phyloP scores from a whole-genome alignment of 2,113 vertebrate species.

The Thunnus maccoyii region DNA sequence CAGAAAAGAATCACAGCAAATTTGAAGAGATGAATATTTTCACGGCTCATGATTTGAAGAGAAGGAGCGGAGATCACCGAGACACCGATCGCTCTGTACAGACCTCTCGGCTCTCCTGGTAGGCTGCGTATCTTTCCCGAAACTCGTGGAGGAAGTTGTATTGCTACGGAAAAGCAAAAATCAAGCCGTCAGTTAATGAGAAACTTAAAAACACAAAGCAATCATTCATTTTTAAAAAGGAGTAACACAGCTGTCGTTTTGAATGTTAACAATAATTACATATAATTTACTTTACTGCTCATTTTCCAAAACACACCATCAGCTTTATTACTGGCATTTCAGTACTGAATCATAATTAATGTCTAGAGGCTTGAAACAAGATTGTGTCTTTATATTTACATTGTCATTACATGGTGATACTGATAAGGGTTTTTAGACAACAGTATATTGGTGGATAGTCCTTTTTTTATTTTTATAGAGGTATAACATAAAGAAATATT shows the following conservation, averaged over 20 bases:
- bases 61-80: constrained; percentile 74
- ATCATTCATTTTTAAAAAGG: not conserved
- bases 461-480: not conserved
- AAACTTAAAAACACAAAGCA: not conserved
- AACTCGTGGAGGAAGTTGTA: constrained; percentile 96
- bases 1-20: not conserved
- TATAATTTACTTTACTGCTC: too few species aligned
- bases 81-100: constrained; percentile 85
- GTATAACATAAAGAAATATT: not conserved
- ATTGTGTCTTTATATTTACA: too few species aligned
- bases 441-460: not conserved
- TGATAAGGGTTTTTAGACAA: too few species aligned
- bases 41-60: not conserved
- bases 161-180: constrained; percentile 81
- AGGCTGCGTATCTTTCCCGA: constrained; percentile 83
- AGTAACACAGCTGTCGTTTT: not conserved
- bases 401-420: too few species aligned
- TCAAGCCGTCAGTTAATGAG: not conserved
- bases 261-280: not conserved
- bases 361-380: too few species aligned
- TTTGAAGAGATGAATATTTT: not conserved
- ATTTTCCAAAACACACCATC: too few species aligned
- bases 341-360: too few species aligned
- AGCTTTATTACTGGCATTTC: too few species aligned
- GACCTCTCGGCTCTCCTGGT: constrained; percentile 80